phyloP scores from a whole-genome alignment of 2,888 invertebrate species.

The Ethmia dodecea region DNA sequence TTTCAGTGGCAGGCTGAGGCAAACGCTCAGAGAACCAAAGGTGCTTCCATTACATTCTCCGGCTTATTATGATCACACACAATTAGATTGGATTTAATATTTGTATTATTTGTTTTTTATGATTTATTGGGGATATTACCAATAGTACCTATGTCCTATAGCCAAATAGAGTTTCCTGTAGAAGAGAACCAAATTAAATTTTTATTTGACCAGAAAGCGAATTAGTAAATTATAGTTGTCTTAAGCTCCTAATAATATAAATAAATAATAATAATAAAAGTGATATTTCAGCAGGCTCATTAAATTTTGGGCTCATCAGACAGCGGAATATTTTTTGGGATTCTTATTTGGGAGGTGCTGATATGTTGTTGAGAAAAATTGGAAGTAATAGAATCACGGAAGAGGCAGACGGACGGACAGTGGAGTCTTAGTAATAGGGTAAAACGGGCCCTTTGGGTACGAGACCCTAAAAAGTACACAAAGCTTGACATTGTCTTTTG shows the following conservation, averaged over 20 bases:
- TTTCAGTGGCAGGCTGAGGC: not conserved
- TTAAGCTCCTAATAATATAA: too few species aligned
- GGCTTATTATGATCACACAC: not conserved
- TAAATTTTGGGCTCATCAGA: conserved; percentile 8
- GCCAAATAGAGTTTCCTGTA: conserved; percentile 15
- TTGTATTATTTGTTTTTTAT: not conserved
- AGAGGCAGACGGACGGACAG: too few species aligned
- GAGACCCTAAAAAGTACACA: too few species aligned
- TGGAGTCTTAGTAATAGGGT: too few species aligned
- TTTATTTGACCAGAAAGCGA: conserved; percentile 10
- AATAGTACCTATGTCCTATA: not conserved
- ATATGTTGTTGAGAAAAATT: conserved; percentile 6
- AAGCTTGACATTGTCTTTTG: too few species aligned
- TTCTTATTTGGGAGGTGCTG: conserved; percentile 2
- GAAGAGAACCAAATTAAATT: conserved; percentile 6
- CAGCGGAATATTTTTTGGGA: conserved; percentile 4
- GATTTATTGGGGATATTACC: not conserved
- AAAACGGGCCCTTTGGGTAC: too few species aligned
- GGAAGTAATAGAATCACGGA: not conserved
- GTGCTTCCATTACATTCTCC: not conserved
- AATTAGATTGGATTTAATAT: not conserved
- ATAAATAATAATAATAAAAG: too few species aligned
- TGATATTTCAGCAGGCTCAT: conserved; percentile 11
- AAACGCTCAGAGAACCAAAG: not conserved
- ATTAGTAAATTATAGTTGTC: conserved; percentile 13